Evolutionary conservation across 2,888 invertebrate species (phyloP), one percentile per base, ranked within the genome.

Genomic region (Gymnoscelis rufifasciata): DNA sequence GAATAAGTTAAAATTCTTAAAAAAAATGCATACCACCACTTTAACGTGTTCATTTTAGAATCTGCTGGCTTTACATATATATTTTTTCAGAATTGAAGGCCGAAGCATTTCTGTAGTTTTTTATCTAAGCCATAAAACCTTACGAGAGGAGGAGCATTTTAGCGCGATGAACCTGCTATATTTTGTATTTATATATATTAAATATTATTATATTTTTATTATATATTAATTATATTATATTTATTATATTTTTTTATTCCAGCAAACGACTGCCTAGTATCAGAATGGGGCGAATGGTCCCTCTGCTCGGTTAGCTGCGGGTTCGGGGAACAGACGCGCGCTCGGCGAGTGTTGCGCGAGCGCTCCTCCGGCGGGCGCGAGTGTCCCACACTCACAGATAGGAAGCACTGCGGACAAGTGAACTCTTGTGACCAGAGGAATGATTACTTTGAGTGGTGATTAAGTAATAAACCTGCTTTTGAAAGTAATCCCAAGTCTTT

Each of bases 281-380:
- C 93, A 44, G 93, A 93, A 54, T 96, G 96, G 96, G 92, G 93
- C 23, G 91, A 91, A 12, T 96, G 96, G 96, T 92, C 93, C 54
- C 88, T 92, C 1, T 97, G 97, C 86, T 95, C 94, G 64, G 93
- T 93, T 63, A 93, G 94, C 26, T 97, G 97, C 71, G 97, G 96
- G 38, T 95, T 96, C 56, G 97, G 97, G 2, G 94, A 95, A 74
- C 94, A 93, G 88, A 92, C 92, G 70, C 91, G 97, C 51, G 90
- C 91, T 60, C 89, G 96, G 45, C 91, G 90, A 55, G 91, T 97
- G 33, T 71, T 93, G 55, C 91, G 93, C 64, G 91, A 93, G 68
- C 92, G 94, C 38, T 90, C 92, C 55, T 90, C 93, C 38, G 93
- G 93, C 6, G 97, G 97, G 3, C 88, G 91, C 14, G 66, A 72